A percentile compares a stretch with the other conserved stretches of the same genome.
Conservation (phyloP, 2,113 vertebrate genomes). For the Motacilla alba region DNA sequence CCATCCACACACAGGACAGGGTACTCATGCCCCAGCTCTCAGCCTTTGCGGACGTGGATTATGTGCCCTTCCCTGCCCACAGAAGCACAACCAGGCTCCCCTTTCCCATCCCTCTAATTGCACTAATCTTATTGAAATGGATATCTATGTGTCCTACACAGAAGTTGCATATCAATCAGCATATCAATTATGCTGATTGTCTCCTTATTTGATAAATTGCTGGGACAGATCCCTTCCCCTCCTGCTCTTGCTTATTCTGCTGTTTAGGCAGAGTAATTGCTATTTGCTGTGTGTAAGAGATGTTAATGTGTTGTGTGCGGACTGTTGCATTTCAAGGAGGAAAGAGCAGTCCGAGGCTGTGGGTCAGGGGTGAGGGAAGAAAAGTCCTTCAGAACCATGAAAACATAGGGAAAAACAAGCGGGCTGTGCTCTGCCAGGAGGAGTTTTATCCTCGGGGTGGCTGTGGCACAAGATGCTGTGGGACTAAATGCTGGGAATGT, state of each 20-base stretch:
- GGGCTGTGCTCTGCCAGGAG: neutral
- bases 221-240: neutral
- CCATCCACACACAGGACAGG: neutral
- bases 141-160: neutral
- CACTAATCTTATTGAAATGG: neutral
- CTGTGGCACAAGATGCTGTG: neutral
- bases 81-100: neutral
- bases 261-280: neutral
- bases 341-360: neutral
- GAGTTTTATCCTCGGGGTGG: neutral
- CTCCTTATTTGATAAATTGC: neutral
- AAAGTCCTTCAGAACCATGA: neutral
- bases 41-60: neutral
- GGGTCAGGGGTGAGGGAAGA: neutral
- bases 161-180: constrained; percentile 1
- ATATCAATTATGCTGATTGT: neutral
- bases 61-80: neutral
- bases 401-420: neutral
- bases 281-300: neutral
- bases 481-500: neutral
- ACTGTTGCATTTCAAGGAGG: neutral
- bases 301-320: neutral
- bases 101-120: neutral
- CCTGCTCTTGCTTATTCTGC: neutral
- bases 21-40: neutral